Evolutionary conservation across 2,797 vertebrate genomes (phyloP).

Genomic region (Lutjanus campechanus): DNA sequence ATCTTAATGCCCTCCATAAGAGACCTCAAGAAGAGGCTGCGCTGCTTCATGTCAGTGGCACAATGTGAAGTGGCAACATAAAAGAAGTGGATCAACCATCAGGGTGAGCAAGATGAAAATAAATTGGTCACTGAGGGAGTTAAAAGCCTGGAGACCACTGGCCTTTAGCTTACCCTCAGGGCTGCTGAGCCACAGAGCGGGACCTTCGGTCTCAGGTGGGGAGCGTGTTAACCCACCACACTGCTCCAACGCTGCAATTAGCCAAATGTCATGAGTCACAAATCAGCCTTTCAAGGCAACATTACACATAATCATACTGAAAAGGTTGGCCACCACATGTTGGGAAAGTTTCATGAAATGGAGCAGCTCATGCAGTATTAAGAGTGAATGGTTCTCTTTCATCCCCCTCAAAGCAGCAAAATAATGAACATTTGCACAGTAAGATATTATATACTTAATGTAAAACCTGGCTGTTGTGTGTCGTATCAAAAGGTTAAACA

Average conservation of each 20-base stretch:
- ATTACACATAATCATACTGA: slow-evolving; percentile 66
- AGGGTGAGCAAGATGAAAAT: slow-evolving; percentile 69
- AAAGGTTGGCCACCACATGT: slow-evolving; percentile 69
- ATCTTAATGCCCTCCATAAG: slow-evolving; percentile 24
- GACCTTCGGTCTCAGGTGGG: slow-evolving; percentile 52
- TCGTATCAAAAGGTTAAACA: background rate
- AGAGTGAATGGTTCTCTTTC: background rate
- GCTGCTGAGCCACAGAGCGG: slow-evolving; percentile 46
- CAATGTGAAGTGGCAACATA: slow-evolving; percentile 45
- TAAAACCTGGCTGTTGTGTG: slow-evolving; percentile 7
- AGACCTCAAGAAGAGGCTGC: slow-evolving; percentile 38
- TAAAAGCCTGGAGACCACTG: slow-evolving; percentile 63
- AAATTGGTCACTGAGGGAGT: slow-evolving; percentile 81
- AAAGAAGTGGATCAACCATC: slow-evolving; percentile 44
- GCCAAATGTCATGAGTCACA: slow-evolving; percentile 77
- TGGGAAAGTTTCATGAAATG: slow-evolving; percentile 41
- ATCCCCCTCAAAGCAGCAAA: background rate
- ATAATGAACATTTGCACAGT: slow-evolving; percentile 13
- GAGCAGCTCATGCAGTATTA: slow-evolving; percentile 6
- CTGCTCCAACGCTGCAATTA: slow-evolving; percentile 72
- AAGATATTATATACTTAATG: slow-evolving; percentile 23
- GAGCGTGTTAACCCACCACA: slow-evolving; percentile 49
- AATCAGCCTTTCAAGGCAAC: slow-evolving; percentile 53
- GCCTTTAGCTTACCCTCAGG: slow-evolving; percentile 68
- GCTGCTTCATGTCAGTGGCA: slow-evolving; percentile 19